Conservation (phyloP, 2,888 invertebrate species). For the Drosophila subquinaria region DNA sequence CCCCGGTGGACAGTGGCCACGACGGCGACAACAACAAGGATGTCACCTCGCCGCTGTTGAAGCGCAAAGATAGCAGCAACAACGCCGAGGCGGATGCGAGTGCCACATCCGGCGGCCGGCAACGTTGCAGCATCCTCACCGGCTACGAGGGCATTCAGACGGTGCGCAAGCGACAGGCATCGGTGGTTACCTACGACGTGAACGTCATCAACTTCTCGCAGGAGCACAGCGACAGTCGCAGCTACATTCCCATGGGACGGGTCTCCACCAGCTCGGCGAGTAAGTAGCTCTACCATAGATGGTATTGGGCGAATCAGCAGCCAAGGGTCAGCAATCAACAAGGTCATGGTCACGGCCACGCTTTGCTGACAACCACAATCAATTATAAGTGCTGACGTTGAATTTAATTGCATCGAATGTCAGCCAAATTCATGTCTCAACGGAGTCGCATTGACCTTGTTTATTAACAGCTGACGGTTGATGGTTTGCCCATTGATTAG, state of each 20-base stretch:
- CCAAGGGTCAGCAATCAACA: constrained; percentile 39
- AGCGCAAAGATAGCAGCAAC: constrained; percentile 72
- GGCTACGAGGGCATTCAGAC: constrained; percentile 83
- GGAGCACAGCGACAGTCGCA: constrained; percentile 84
- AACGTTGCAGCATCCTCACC: constrained; percentile 77
- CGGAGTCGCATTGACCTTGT: constrained; percentile 3
- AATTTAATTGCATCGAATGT: neutral
- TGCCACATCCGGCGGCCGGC: constrained; percentile 63
- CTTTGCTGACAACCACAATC: constrained; percentile 14
- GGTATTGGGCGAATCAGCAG: constrained; percentile 14
- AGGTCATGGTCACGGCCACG: constrained; percentile 23
- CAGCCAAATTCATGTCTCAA: neutral
- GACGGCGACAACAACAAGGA: constrained; percentile 76
- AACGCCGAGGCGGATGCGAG: constrained; percentile 67
- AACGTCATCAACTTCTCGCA: constrained; percentile 86
- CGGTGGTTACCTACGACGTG: constrained; percentile 85
- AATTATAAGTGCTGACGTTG: constrained; percentile 12
- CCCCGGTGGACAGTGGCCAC: constrained; percentile 73
- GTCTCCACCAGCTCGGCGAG: constrained; percentile 85
- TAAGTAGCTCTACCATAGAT: constrained; percentile 68
- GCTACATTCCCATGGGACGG: constrained; percentile 85
- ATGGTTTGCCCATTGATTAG: constrained; percentile 3
- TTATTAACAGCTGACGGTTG: constrained; percentile 3
- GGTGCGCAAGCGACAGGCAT: constrained; percentile 84
- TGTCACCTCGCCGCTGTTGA: constrained; percentile 81